phyloP scores from a whole-genome alignment of 1,140 invertebrate species.

The Grapholita molesta region DNA sequence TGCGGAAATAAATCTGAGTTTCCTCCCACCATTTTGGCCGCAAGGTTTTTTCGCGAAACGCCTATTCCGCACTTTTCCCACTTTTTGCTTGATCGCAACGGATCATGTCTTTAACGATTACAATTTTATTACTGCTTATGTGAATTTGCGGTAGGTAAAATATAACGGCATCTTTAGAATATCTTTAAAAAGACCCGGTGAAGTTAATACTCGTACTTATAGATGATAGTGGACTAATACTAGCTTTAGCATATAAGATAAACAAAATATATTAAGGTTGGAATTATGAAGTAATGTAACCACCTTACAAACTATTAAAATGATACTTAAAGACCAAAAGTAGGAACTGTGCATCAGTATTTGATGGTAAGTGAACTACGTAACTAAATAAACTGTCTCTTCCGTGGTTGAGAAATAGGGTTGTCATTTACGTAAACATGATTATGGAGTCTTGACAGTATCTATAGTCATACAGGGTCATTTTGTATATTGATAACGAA shows the following conservation, averaged over 20 bases:
- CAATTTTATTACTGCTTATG: background rate
- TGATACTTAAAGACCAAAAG: no score
- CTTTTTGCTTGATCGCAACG: background rate
- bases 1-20: constrained; percentile 21
- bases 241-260: no score
- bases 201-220: no score
- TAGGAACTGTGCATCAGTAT: background rate
- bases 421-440: no score
- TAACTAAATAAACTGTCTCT: background rate
- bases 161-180: no score
- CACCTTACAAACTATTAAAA: no score
- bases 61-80: constrained; percentile 3
- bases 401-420: background rate
- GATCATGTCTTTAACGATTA: background rate
- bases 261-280: no score
- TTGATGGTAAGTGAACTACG: background rate
- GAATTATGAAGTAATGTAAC: no score
- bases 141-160: no score
- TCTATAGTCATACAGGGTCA: no score
- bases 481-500: background rate
- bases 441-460: background rate
- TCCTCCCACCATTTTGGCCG: background rate
- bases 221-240: no score
- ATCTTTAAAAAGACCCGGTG: no score
- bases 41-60: constrained; percentile 12